These are phyloP conservation scores for Aldabrachelys gigantea DNA, from an alignment of 2,113 vertebrate species.

Conservation along the genomic window DNA sequence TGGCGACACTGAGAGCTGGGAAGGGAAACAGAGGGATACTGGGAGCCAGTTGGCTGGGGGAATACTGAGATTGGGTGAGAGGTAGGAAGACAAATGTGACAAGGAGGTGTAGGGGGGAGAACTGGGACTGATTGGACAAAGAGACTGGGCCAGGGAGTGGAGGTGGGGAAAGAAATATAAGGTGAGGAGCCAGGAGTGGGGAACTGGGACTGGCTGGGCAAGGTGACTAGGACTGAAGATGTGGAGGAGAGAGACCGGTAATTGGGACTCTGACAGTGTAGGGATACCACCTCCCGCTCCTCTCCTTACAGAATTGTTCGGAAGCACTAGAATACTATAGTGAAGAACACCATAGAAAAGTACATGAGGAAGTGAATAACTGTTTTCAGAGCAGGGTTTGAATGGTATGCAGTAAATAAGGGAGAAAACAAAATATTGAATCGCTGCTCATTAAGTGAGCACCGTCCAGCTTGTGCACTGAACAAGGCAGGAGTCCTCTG, in stretches of 20 bases:
- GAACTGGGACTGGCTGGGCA: too few relatives aligned
- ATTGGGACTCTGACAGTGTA: background rate
- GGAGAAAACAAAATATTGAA: background rate
- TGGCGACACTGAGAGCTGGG: background rate
- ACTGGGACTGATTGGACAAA: background rate
- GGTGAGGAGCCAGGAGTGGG: too few relatives aligned
- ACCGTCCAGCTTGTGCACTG: background rate
- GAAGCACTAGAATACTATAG: too few relatives aligned
- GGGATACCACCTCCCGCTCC: background rate
- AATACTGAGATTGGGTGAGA: background rate
- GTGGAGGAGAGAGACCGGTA: background rate
- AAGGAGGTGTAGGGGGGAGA: background rate
- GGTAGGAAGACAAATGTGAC: background rate
- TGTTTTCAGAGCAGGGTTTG: background rate
- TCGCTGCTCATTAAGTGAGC: background rate
- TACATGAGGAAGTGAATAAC: background rate
- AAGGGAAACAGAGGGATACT: background rate
- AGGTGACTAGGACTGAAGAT: background rate
- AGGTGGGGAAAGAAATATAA: background rate
- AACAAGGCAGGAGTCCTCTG: background rate
- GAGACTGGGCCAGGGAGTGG: background rate
- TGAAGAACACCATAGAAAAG: background rate
- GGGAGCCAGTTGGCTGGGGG: too few relatives aligned
- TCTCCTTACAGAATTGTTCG: background rate
- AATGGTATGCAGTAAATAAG: background rate